Conservation (phyloP, 2,888 invertebrate species). For the Amphipoea lucens region DNA sequence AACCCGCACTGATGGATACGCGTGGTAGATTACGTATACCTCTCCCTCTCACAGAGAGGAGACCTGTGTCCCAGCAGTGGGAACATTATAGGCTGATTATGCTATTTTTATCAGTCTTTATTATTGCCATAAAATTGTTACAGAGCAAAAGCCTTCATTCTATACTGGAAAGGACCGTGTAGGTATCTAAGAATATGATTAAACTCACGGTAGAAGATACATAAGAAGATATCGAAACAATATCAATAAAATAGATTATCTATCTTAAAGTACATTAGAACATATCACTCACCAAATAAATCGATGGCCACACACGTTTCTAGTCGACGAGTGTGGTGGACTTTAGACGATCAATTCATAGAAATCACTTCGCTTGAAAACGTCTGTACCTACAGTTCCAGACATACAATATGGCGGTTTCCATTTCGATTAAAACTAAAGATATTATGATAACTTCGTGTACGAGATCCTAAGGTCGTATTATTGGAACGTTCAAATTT, state of each 20-base stretch:
- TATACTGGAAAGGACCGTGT: too few relatives aligned
- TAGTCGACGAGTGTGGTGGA: background rate
- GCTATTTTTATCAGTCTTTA: background rate
- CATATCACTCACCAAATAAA: background rate
- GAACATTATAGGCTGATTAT: background rate
- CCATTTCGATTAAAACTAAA: background rate
- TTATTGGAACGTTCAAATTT: conserved; percentile 76
- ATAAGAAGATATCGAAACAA: background rate
- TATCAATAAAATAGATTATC: background rate
- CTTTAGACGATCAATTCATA: background rate
- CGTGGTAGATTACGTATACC: background rate
- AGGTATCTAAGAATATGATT: background rate
- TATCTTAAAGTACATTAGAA: background rate
- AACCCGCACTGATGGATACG: background rate
- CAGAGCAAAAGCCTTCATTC: background rate
- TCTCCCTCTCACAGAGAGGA: background rate
- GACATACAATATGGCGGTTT: too few relatives aligned
- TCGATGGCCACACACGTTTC: background rate
- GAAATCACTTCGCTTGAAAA: background rate
- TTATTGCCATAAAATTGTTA: background rate
- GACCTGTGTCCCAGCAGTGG: background rate
- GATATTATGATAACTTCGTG: background rate
- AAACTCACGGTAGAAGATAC: background rate
- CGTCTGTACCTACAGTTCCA: too few relatives aligned
- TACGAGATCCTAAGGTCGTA: conserved; percentile 73